phyloP scores from a whole-genome alignment of 2,797 vertebrate genomes.

The Coendou prehensilis region DNA sequence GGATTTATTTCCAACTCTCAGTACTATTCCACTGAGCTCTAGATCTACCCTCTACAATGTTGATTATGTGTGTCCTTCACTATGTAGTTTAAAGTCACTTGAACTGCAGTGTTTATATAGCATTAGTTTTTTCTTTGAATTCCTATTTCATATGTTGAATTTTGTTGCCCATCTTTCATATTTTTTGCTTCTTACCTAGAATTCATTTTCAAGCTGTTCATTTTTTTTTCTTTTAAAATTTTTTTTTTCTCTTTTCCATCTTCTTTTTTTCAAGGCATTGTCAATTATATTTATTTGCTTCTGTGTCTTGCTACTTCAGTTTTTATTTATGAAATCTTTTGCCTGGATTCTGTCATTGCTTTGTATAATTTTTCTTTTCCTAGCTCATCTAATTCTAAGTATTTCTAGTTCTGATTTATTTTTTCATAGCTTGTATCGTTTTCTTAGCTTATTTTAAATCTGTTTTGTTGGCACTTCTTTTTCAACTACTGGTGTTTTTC shows the following conservation, averaged over 20 bases:
- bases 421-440: neutral
- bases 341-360: slow-evolving; percentile 6
- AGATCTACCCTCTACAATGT: neutral
- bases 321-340: slow-evolving; percentile 58
- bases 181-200: neutral
- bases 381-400: neutral
- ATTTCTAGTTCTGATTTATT: neutral
- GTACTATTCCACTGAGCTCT: neutral
- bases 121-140: neutral
- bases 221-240: neutral
- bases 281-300: neutral
- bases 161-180: neutral
- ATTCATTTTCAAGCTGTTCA: neutral
- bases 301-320: neutral
- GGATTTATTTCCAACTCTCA: neutral
- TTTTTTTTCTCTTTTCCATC: neutral
- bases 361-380: slow-evolving; percentile 50
- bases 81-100: neutral
- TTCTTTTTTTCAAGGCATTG: neutral
- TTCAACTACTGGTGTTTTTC: neutral
- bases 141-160: neutral
- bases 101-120: neutral
- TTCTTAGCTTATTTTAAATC: neutral
- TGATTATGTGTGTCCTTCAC: neutral
- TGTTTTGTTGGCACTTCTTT: neutral